phyloP scores from a whole-genome alignment of 2,797 vertebrate species.

The Perodicticus potto region DNA sequence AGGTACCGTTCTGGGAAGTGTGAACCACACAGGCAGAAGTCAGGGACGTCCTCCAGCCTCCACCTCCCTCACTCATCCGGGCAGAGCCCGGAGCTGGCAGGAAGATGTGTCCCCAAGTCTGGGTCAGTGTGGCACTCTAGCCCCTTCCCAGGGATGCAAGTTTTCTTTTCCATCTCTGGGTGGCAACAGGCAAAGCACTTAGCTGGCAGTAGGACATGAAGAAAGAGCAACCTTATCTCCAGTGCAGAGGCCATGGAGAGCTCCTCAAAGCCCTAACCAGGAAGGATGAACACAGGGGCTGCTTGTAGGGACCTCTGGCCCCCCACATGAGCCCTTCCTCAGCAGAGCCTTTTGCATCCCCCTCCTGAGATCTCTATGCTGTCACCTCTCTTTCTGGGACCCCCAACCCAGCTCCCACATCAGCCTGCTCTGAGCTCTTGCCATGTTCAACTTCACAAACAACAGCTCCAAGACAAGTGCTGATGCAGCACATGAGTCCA shows the following conservation, averaged over 20 bases:
- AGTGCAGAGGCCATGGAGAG: background rate
- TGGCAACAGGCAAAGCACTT: background rate
- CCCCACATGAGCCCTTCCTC: background rate
- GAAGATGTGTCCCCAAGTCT: background rate
- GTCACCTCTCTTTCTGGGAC: background rate
- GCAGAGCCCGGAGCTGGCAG: background rate
- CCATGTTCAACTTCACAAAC: background rate
- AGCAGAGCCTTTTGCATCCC: background rate
- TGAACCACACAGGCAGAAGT: too few relatives aligned
- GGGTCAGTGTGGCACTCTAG: background rate
- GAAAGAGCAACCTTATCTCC: background rate
- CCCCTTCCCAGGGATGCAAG: background rate
- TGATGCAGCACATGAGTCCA: fast-evolving
- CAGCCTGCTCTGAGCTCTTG: background rate
- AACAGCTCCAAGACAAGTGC: too few relatives aligned
- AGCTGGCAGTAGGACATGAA: too few relatives aligned
- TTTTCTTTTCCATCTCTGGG: background rate
- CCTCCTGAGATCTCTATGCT: background rate
- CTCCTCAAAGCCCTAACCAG: background rate
- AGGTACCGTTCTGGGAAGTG: background rate
- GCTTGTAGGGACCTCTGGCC: background rate
- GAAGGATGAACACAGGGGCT: background rate
- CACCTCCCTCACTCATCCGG: background rate
- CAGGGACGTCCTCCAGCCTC: background rate
- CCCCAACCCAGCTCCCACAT: too few relatives aligned